Base-by-base conservation (phyloP, 2,113 vertebrate species). In the Cromileptes altivelis region DNA sequence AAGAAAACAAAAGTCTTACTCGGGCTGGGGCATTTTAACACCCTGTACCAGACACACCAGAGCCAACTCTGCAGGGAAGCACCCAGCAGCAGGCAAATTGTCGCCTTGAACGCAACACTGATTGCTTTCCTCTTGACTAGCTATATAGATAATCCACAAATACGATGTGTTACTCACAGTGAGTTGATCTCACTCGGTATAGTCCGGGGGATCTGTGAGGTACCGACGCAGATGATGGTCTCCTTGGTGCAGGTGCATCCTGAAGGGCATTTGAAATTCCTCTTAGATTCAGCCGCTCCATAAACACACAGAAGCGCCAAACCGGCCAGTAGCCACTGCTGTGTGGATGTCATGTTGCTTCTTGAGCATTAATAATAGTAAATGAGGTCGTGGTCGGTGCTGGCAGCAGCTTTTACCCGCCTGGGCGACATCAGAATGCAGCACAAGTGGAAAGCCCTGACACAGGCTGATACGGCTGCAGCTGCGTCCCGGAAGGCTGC, bases 231-330 rank as follows among this genome's bases (percentile, higher is more conserved):
- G 84, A 99, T 97, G 92, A 98, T 95, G 53, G 97, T 96, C 85
- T 98, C 98, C 84, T 97, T 96, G 92, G 97, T 96, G 89, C 98
- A 99, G 91, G 97, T 96, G 94, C 98, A 99, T 89, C 96, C 95
- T 94, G 96, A 95, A 93, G 97, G 97, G 88, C 97, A 97, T 94
- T 95, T 97, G 84, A 95, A 92, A 57, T 91, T 87, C 90, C 91
- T 95, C 92, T 95, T 97, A 69, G 93, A 85, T 86, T 94, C 84
- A 27, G 58, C 88, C 21, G 72, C 65, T 50, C 64, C 85, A 58
- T 15, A 84, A 56, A 92, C 25, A 19, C 30, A 92, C 47, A 94
- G 27, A 2, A 95, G 21, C 7, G 87, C 79, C 8, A 94, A 63
- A 12, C 70, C 70, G n/a, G 75, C 18, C 21, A 87, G 64, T 0